These are phyloP conservation scores for Ochotona princeps DNA, from an alignment of 2,113 vertebrate genomes.

Conservation along the genomic window DNA sequence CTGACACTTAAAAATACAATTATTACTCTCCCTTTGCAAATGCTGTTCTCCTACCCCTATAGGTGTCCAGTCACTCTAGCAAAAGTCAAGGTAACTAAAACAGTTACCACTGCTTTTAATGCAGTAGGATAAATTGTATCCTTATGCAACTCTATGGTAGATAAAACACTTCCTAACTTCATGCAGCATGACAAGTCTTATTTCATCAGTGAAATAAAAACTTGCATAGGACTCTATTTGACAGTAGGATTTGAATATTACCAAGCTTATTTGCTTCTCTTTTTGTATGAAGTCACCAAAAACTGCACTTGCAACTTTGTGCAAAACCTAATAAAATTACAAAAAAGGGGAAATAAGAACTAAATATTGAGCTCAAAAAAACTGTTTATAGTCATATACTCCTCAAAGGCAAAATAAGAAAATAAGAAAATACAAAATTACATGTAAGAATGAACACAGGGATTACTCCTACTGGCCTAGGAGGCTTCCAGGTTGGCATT, in stretches of 20 bases:
- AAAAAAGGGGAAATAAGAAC: slow-evolving; percentile 72
- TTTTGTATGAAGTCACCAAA: slow-evolving; percentile 74
- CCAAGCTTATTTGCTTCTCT: slow-evolving; percentile 69
- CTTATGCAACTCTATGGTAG: background rate
- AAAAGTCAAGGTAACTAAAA: slow-evolving; percentile 50
- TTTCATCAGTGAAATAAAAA: slow-evolving; percentile 75
- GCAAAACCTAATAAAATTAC: slow-evolving; percentile 79
- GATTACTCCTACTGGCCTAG: no score
- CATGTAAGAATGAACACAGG: slow-evolving; percentile 22
- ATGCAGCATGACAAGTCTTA: slow-evolving; percentile 62
- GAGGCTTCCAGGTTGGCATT: no score
- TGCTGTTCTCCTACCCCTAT: background rate
- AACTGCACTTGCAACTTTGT: slow-evolving; percentile 74
- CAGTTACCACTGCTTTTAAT: slow-evolving; percentile 46
- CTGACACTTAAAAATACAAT: slow-evolving; percentile 42
- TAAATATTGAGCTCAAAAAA: slow-evolving; percentile 72
- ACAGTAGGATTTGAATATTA: slow-evolving; percentile 71
- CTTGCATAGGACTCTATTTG: slow-evolving; percentile 65
- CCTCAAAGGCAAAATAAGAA: slow-evolving; percentile 54
- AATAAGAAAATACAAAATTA: slow-evolving; percentile 51
- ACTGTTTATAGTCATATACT: slow-evolving; percentile 63
- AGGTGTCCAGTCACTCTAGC: background rate
- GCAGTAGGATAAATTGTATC: slow-evolving; percentile 61
- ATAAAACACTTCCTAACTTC: slow-evolving; percentile 48
- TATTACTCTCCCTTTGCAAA: slow-evolving; percentile 24